Conservation (phyloP, 1,140 invertebrate species). For the Solen grandis region DNA sequence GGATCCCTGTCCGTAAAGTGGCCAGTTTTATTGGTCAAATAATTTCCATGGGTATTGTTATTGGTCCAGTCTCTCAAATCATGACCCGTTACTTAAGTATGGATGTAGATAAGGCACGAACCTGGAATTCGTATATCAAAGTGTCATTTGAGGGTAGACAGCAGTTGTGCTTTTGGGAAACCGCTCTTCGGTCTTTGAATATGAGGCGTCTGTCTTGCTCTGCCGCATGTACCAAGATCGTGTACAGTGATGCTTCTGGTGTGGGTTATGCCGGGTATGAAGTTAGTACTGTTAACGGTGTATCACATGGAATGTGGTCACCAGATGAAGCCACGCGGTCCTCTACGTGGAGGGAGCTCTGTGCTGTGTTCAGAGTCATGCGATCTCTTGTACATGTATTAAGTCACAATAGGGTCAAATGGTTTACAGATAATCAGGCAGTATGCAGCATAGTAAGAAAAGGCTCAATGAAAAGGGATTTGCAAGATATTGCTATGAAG, state of each 20-base stretch:
- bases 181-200: not conserved
- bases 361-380: not conserved
- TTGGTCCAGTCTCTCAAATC: conserved; percentile 21
- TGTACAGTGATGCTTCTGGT: conserved; percentile 20
- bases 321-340: not conserved
- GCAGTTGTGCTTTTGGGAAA: conserved; percentile 18
- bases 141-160: not conserved
- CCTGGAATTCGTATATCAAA: conserved; percentile 32
- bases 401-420: conserved; percentile 12
- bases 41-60: conserved; percentile 31
- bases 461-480: conserved; percentile 12
- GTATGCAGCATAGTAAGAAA: conserved; percentile 21
- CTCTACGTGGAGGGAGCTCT: conserved; percentile 11
- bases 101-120: conserved; percentile 12
- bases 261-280: conserved; percentile 25
- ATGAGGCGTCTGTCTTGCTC: not conserved
- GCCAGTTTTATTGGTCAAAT: conserved; percentile 21
- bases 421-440: conserved; percentile 10
- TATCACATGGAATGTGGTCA: conserved; percentile 21
- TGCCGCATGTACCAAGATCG: conserved; percentile 3
- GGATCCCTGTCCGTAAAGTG: not conserved
- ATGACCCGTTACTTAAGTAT: conserved; percentile 18
- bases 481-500: conserved; percentile 19
- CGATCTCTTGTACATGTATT: not conserved
- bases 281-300: conserved; percentile 19